Percentiles rank a stretch among this genome's conserved stretches.
These are phyloP conservation scores for Melospiza georgiana DNA, from an alignment of 2,113 vertebrate species.

Conservation along the genomic window DNA sequence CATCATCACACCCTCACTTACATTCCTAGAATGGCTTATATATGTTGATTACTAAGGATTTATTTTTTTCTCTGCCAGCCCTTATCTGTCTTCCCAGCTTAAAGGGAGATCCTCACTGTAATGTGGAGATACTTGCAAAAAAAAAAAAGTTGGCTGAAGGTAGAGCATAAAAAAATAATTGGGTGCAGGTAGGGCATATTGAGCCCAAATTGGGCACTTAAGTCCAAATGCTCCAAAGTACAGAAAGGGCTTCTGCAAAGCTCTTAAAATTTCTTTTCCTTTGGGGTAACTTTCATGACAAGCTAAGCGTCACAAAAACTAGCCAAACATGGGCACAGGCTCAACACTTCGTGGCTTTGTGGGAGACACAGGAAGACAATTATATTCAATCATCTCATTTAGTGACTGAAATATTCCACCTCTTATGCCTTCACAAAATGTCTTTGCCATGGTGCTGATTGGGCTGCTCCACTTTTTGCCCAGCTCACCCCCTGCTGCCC, in stretches of 20 bases:
- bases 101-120: neutral
- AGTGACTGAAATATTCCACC: neutral
- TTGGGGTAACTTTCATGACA: neutral
- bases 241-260: neutral
- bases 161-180: too few relatives aligned
- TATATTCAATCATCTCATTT: neutral
- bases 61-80: neutral
- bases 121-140: neutral
- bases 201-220: neutral
- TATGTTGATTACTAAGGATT: neutral
- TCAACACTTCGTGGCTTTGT: neutral
- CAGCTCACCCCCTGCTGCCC: accelerated
- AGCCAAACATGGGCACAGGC: neutral
- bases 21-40: neutral
- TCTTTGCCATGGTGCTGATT: neutral
- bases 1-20: neutral
- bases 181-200: neutral
- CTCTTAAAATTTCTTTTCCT: neutral
- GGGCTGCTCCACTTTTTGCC: neutral
- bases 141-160: neutral
- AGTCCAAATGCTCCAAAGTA: neutral
- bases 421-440: neutral
- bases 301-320: neutral
- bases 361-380: neutral
- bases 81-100: neutral